Evolutionary conservation across 1,140 invertebrate species (phyloP).

Genomic region (Aphidius ervi): DNA sequence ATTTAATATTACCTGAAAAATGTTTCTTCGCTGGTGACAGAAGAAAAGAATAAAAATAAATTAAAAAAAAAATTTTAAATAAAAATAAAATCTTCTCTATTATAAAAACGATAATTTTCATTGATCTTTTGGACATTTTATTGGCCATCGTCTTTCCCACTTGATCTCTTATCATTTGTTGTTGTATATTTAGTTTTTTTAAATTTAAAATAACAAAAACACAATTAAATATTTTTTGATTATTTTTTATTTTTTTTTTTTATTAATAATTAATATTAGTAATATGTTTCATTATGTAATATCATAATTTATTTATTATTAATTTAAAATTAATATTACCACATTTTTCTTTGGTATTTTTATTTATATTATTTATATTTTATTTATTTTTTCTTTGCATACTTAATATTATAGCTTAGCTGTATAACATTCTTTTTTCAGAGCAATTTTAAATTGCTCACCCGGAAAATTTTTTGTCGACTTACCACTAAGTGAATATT

Average conservation of each 20-base stretch:
- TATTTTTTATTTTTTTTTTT: constrained; percentile 24
- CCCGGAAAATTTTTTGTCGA: no score
- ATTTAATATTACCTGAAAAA: no score
- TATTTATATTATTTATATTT: constrained; percentile 19
- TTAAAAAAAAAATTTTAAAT: no score
- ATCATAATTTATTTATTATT: constrained; percentile 38
- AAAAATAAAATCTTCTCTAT: no score
- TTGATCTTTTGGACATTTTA: no score
- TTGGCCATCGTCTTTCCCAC: no score
- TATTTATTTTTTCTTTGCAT: constrained; percentile 9
- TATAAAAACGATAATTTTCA: no score
- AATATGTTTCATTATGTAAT: constrained; percentile 41
- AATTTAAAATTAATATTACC: constrained; percentile 24
- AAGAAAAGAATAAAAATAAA: no score
- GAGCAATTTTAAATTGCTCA: no score
- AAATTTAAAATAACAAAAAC: not conserved
- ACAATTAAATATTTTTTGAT: constrained; percentile 4
- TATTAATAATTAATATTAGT: constrained; percentile 34
- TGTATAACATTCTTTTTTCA: constrained; percentile 21
- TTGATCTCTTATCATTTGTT: no score
- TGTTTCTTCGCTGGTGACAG: no score
- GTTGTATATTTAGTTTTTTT: no score
- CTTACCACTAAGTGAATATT: constrained; percentile 33
- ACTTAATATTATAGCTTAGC: constrained; percentile 24
- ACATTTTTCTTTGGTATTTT: constrained; percentile 19